phyloP scores from a whole-genome alignment of 2,797 vertebrate genomes.

The Eulemur albifrons region DNA sequence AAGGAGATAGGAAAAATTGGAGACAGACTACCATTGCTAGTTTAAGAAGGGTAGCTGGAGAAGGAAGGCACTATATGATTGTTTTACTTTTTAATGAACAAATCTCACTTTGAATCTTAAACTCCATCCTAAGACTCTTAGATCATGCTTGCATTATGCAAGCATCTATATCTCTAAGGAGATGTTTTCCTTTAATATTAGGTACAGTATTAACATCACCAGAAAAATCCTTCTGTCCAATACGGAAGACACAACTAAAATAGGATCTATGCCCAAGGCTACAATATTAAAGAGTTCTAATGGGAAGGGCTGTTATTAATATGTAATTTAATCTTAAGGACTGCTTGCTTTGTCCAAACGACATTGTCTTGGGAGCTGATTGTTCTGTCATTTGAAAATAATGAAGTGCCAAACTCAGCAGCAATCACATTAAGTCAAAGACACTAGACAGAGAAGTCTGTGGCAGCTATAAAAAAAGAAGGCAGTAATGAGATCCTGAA shows the following conservation, averaged over 20 bases:
- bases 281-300: background rate
- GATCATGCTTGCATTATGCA: background rate
- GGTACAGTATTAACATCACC: background rate
- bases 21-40: background rate
- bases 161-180: background rate
- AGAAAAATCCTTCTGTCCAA: constrained; percentile 29
- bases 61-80: background rate
- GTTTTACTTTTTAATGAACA: background rate
- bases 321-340: constrained; percentile 54
- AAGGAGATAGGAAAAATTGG: background rate
- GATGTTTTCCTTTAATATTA: background rate
- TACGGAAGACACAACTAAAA: constrained; percentile 19
- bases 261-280: constrained; percentile 10
- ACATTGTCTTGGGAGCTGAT: constrained; percentile 27
- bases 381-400: constrained; percentile 44
- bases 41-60: background rate
- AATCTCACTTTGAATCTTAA: background rate
- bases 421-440: background rate
- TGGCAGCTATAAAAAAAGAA: background rate
- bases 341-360: constrained; percentile 5
- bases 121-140: background rate
- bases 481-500: background rate
- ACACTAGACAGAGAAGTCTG: constrained; percentile 34
- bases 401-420: constrained; percentile 23
- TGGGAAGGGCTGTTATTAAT: constrained; percentile 49